Evolutionary conservation across 1,140 invertebrate species (phyloP).

Genomic region (Brachionus asplanchnoidis): DNA sequence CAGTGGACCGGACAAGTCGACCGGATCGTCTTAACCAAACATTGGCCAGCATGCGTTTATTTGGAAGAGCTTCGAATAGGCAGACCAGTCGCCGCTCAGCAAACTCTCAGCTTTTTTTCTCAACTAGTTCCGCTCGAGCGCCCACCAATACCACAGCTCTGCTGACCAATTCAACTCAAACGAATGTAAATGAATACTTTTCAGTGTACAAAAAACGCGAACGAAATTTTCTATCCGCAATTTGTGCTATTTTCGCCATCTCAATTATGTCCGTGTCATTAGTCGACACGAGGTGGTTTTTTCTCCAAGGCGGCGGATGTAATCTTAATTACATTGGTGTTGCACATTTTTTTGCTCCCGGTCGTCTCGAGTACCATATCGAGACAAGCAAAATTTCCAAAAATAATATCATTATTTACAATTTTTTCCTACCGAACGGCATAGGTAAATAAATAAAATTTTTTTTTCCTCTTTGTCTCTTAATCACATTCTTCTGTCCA

Average conservation of each 20-base stretch:
- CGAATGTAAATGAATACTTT: constrained; percentile 4
- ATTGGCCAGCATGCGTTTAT: background rate
- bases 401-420: constrained; percentile 28
- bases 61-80: background rate
- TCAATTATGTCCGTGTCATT: constrained; percentile 11
- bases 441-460: constrained; percentile 13
- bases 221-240: constrained; percentile 34
- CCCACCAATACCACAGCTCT: background rate
- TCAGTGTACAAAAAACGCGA: constrained; percentile 23
- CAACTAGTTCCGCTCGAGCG: background rate
- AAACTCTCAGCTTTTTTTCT: background rate
- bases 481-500: too few species aligned
- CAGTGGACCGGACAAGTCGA: background rate
- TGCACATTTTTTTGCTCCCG: constrained; percentile 39
- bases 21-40: background rate
- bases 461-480: background rate
- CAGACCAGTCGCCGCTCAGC: background rate
- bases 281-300: constrained; percentile 37
- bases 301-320: constrained; percentile 21
- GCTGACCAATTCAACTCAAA: background rate
- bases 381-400: constrained; percentile 18
- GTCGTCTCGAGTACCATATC: constrained; percentile 25
- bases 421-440: constrained; percentile 36
- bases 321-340: constrained; percentile 41
- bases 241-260: constrained; percentile 25